Base-by-base conservation (phyloP, 2,797 vertebrate genomes). In the Vultur gryphus region DNA sequence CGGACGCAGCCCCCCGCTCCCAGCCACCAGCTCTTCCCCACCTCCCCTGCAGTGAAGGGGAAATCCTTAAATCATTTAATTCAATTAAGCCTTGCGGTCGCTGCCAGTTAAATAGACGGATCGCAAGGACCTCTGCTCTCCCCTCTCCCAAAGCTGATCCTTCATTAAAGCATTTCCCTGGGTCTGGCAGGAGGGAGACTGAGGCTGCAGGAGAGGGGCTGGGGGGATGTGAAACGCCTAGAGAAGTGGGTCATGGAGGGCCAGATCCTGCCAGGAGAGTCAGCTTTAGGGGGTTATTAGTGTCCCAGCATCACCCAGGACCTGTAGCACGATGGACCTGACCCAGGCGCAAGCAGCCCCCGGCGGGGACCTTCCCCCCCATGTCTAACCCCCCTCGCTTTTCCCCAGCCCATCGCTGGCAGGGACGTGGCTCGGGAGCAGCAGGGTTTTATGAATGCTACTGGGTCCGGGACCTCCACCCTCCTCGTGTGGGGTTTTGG, bases 21-120 rank as follows among this genome's bases (percentile, higher is more conserved):
- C 59, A 10, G 8, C 13, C 54, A 12, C 54, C 35, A 3, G 64
- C 64, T 73, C 70, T 77, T 46, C 83, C 43, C 72, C 83, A 76
- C 61, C 90, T 76, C 82, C 75, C 41, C 80, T 62, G 76, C 85
- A 46, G 88, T 21, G 25, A 65, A 54, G 67, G 80, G 91, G 78
- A 94, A 90, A 80, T 41, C 90, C 76, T 88, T 80, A 91, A 87
- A 90, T 85, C 85, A 58, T 86, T 90, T 94, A 80, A 91, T 95
- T 93, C 92, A 94, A 88, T 94, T 91, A 92, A 92, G 55, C 64
- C 89, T 39, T 31, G 76, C 61, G 83, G 69, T 70, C 10, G 14
- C 92, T 90, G 92, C 85, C 88, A 58, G 67, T 29, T 18, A 51
- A 79, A 25, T 11, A 73, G 90, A 77, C 14, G 37, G 85, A 91